Conservation (phyloP, 2,797 vertebrate species). For the Poeciliopsis infans region DNA sequence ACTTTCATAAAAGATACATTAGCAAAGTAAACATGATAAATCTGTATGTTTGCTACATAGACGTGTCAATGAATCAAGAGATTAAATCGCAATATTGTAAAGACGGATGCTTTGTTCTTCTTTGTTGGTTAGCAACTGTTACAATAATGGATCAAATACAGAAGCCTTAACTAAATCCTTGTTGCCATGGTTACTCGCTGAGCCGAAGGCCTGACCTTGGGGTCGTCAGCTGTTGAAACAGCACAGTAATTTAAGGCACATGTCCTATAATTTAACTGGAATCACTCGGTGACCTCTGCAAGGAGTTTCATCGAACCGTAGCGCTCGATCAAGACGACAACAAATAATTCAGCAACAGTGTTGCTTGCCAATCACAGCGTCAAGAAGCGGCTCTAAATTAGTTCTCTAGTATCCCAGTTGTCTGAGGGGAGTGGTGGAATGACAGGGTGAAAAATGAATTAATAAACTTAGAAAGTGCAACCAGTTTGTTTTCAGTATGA, state of each 20-base stretch:
- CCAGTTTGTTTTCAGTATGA: not conserved
- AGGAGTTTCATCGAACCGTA: not conserved
- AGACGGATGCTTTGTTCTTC: not conserved
- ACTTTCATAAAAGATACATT: not conserved
- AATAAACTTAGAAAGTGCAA: not conserved
- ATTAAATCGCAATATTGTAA: not conserved
- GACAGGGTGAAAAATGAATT: not conserved
- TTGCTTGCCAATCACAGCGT: not conserved
- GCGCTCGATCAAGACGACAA: not conserved
- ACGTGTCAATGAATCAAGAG: not conserved
- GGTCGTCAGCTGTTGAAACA: not conserved
- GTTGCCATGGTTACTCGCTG: slow-evolving; percentile 5
- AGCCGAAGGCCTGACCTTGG: too few relatives aligned
- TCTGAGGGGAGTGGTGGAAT: not conserved
- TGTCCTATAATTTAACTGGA: not conserved
- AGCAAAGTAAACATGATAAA: too few relatives aligned
- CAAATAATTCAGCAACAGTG: not conserved
- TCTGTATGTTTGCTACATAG: not conserved
- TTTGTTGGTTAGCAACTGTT: not conserved
- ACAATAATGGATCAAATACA: not conserved
- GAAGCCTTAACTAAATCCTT: not conserved
- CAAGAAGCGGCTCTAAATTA: not conserved
- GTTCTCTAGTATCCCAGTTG: not conserved
- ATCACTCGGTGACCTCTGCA: not conserved
- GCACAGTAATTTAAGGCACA: not conserved